These are phyloP conservation scores for Lates calcarifer DNA, from an alignment of 2,113 vertebrate genomes.

Conservation along the genomic window DNA sequence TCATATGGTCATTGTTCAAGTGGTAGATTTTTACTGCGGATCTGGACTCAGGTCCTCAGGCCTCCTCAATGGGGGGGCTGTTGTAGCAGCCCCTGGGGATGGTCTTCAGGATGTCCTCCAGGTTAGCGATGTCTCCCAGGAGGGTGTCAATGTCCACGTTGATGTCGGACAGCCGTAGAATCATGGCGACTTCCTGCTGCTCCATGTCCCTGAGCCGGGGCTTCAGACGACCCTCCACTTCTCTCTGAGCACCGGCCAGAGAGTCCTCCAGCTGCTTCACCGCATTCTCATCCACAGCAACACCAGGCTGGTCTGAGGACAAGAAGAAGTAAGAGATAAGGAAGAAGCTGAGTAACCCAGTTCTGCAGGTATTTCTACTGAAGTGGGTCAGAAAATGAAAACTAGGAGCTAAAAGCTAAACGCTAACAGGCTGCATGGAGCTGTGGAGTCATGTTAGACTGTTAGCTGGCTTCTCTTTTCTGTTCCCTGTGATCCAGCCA, in stretches of 20 bases:
- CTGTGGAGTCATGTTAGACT: no score
- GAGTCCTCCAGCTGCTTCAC: conserved; percentile 77
- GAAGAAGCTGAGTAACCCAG: neutral
- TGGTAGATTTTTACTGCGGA: neutral
- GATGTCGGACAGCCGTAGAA: conserved; percentile 70
- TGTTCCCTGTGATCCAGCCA: no score
- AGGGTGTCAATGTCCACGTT: conserved; percentile 86
- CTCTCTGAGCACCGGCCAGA: conserved; percentile 64
- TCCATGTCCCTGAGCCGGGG: conserved; percentile 83
- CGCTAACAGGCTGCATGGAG: no score
- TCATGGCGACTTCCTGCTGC: conserved; percentile 79
- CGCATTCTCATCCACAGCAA: conserved; percentile 79
- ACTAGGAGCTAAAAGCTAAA: no score
- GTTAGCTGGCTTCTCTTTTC: no score
- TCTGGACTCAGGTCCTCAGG: conserved; percentile 77
- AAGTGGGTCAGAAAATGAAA: no score
- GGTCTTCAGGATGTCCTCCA: conserved; percentile 86
- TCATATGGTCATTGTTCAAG: neutral
- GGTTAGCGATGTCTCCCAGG: conserved; percentile 89
- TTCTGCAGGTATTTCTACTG: no score
- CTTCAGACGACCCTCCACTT: conserved; percentile 80
- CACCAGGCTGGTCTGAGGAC: conserved; percentile 79
- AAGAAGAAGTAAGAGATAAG: neutral
- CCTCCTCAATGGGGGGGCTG: conserved; percentile 86
- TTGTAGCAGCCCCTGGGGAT: conserved; percentile 92